Percentiles rank a stretch among this genome's conserved stretches.
Conservation (phyloP, 2,888 invertebrate genomes). For the Nesidiocoris tenuis region DNA sequence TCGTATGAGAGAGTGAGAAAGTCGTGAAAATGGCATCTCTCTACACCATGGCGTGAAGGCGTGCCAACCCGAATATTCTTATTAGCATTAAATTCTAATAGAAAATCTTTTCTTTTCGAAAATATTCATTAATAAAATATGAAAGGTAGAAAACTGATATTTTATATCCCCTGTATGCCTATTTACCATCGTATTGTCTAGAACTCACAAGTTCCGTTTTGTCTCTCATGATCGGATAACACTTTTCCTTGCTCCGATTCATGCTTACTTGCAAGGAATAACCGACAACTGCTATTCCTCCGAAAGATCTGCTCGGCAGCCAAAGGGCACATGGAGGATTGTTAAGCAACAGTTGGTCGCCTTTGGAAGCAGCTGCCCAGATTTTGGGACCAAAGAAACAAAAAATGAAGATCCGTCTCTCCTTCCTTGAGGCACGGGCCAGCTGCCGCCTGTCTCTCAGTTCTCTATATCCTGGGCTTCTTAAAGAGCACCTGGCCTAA, state of each 20-base stretch:
- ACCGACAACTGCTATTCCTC: background rate
- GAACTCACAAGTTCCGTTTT: no score
- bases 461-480: constrained; percentile 22
- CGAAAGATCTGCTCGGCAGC: background rate
- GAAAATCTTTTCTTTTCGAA: no score
- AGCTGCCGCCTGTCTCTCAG: constrained; percentile 21
- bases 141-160: no score
- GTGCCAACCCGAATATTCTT: no score
- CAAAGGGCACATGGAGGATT: background rate
- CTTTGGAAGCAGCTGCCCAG: constrained; percentile 35
- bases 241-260: background rate
- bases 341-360: constrained; percentile 33
- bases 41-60: no score
- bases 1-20: no score
- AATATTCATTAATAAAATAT: no score
- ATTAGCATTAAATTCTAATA: no score
- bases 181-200: no score
- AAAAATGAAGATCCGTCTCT: constrained; percentile 15
- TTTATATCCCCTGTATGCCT: no score
- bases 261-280: background rate
- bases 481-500: constrained; percentile 35
- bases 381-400: constrained; percentile 26
- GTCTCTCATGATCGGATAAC: no score
- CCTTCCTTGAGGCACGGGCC: constrained; percentile 36
- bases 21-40: no score